phyloP scores from a whole-genome alignment of 2,113 vertebrate species.

The Salvelinus alpinus region DNA sequence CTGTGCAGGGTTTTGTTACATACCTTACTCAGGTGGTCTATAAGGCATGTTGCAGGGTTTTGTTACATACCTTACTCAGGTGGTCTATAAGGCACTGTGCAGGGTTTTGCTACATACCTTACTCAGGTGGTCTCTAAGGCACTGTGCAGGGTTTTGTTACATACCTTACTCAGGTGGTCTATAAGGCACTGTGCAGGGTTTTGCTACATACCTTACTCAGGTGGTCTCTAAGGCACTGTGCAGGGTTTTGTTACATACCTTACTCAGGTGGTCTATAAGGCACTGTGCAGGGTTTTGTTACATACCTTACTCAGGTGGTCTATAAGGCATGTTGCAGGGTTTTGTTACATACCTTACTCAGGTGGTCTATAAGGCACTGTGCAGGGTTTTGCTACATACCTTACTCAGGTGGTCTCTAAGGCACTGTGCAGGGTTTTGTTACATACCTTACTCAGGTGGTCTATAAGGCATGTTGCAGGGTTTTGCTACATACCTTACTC shows the following conservation, averaged over 20 bases:
- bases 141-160: background rate
- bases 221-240: constrained; percentile 63
- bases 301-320: constrained; percentile 76
- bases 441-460: too few species aligned
- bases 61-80: constrained; percentile 60
- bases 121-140: constrained; percentile 71
- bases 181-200: constrained; percentile 67
- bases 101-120: too few species aligned
- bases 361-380: constrained; percentile 73
- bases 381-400: too few species aligned
- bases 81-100: constrained; percentile 73
- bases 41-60: constrained; percentile 22
- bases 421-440: too few species aligned
- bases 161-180: constrained; percentile 72
- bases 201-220: too few species aligned
- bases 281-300: constrained; percentile 66
- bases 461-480: constrained; percentile 70
- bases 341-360: constrained; percentile 58
- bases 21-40: constrained; percentile 75
- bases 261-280: constrained; percentile 72
- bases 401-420: constrained; percentile 73
- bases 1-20: constrained; percentile 49
- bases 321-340: constrained; percentile 33
- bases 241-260: constrained; percentile 41
- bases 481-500: too few species aligned